A percentile compares a stretch with the other conserved stretches of the same genome.
Conservation (phyloP, 2,113 vertebrate species). For the Trachemys scripta region DNA sequence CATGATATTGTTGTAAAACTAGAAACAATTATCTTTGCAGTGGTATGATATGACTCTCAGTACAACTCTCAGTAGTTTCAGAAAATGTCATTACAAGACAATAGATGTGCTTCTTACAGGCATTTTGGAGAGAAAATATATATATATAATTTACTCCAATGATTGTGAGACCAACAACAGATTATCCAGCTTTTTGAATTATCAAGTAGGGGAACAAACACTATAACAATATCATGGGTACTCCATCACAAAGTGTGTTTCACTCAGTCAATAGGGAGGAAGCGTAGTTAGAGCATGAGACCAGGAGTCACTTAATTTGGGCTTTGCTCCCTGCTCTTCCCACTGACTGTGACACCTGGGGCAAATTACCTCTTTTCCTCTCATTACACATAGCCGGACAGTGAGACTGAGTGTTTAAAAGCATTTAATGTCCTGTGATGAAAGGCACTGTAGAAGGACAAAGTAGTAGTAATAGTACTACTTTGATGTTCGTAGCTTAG, state of each 20-base stretch:
- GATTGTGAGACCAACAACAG: constrained; percentile 55
- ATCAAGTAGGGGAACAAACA: constrained; percentile 65
- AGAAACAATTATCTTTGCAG: constrained; percentile 43
- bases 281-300: constrained; percentile 41
- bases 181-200: constrained; percentile 56
- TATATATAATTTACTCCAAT: constrained; percentile 60
- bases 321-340: background rate
- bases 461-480: background rate
- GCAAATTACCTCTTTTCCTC: background rate
- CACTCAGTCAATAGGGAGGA: background rate
- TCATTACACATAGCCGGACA: rapidly evolving
- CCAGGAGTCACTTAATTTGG: rapidly evolving
- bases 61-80: constrained; percentile 44
- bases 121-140: constrained; percentile 32
- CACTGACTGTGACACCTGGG: background rate
- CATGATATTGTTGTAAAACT: constrained; percentile 26
- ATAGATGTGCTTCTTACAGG: constrained; percentile 65
- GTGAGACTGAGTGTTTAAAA: background rate
- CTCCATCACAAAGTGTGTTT: constrained; percentile 36
- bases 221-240: constrained; percentile 58
- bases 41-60: constrained; percentile 57
- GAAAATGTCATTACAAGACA: constrained; percentile 51
- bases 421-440: background rate
- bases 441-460: background rate
- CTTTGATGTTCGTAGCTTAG: background rate